These are phyloP conservation scores for Corythornis cristatus DNA, from an alignment of 2,113 vertebrate species.

Conservation along the genomic window DNA sequence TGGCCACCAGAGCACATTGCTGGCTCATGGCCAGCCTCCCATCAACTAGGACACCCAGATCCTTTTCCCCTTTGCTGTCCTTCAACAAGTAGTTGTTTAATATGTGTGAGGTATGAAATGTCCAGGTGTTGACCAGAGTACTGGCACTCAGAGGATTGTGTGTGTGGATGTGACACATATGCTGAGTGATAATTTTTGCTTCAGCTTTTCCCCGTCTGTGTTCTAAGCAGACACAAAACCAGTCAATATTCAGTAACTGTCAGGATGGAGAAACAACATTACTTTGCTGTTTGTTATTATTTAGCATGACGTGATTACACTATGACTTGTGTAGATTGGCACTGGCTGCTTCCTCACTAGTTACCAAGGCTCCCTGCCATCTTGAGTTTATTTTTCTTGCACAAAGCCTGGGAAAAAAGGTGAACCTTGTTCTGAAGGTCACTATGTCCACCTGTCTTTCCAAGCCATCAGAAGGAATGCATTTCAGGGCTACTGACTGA, in stretches of 20 bases:
- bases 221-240: background rate
- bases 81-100: background rate
- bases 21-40: no score
- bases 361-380: constrained; percentile 14
- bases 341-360: constrained; percentile 4
- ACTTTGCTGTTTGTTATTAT: background rate
- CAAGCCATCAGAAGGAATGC: background rate
- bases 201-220: background rate
- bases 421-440: constrained; percentile 26
- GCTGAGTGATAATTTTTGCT: background rate
- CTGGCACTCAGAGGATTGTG: background rate
- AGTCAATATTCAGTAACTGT: background rate
- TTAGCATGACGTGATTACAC: background rate
- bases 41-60: no score
- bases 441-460: background rate
- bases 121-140: background rate
- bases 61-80: no score
- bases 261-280: background rate
- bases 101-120: background rate
- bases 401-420: constrained; percentile 30
- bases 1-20: no score
- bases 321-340: background rate
- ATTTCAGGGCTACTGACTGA: background rate
- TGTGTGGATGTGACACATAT: background rate
- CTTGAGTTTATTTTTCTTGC: constrained; percentile 40